Evolutionary conservation across 2,888 invertebrate species (phyloP).

Genomic region (Ashinkailepas kermadecensis): DNA sequence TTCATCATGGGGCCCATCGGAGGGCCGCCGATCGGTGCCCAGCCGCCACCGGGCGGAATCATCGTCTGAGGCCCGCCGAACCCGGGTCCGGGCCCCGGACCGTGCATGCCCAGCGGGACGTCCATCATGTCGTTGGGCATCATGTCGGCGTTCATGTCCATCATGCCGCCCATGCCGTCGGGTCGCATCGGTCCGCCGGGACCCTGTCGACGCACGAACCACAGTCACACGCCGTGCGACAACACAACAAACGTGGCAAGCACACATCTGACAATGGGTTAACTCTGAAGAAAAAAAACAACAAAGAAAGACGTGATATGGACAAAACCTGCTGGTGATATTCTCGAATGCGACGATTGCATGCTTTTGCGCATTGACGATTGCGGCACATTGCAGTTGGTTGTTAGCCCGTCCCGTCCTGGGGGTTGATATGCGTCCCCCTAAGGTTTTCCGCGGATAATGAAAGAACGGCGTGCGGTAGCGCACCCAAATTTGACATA

Average conservation of each 20-base stretch:
- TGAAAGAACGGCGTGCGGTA: too few species aligned
- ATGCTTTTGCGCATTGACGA: too few species aligned
- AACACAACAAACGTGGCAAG: background rate
- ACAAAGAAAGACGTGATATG: too few species aligned
- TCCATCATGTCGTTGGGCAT: background rate
- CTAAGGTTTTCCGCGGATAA: too few species aligned
- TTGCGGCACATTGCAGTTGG: too few species aligned
- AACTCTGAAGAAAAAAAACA: too few species aligned
- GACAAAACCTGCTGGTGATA: too few species aligned
- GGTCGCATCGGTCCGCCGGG: background rate
- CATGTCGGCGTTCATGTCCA: background rate
- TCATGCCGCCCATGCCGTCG: background rate
- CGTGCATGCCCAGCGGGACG: constrained; percentile 15
- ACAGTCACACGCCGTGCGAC: background rate
- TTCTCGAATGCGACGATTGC: too few species aligned
- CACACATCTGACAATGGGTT: too few species aligned
- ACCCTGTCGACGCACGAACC: background rate
- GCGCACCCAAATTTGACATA: too few species aligned
- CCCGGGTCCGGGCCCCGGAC: background rate
- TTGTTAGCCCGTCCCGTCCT: too few species aligned
- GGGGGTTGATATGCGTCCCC: too few species aligned
- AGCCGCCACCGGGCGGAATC: constrained; percentile 3
- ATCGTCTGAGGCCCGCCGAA: background rate
- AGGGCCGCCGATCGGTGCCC: background rate
- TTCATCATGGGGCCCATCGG: background rate